Evolutionary conservation across 2,113 vertebrate genomes (phyloP), one percentile per base, ranked within the genome.

Genomic region (Chaetorhynchus papuensis): DNA sequence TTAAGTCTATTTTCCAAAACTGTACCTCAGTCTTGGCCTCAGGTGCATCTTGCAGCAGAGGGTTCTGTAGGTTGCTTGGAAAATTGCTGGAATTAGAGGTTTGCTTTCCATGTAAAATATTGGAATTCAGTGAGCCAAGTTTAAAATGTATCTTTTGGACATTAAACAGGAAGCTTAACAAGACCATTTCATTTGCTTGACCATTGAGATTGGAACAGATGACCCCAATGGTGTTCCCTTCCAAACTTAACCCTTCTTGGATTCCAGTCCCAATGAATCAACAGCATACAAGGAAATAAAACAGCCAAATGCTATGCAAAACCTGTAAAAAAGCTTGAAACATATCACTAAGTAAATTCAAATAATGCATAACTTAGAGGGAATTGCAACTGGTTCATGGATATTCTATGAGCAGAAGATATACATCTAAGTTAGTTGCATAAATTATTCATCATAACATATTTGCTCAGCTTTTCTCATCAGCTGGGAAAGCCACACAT

Each of bases 351-450:
- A 91, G 66, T 89, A 96, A 97, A 91, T 87, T 80, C 93, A 96
- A 95, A 96, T 90, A 96, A 83, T 83, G 89, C 89, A 94, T 96
- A 96, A 96, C 90, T 96, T 90, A 94, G 63, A 90, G 66, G 50
- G 75, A 91, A 93, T 44, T 83, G 84, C 81, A 87, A 93, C 53
- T 78, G 78, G 84, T 81, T 97, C 93, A 93, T 96, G 93, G 96
- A 94, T 96, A 97, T 97, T 95, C 96, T 85, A 96, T 96, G 93
- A 96, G 91, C 91, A 90, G 94, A 96, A 96, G 93, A 96, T 90
- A 97, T 96, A 95, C 63, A 91, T 95, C 93, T 90, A 93, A 90
- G 70, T 94, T 94, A 88, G 82, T 66, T 93, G 93, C 78, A 90
- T 96, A 94, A 97, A 97, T 97, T 96, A 96, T 97, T 97, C 82